Percentiles rank a stretch among this genome's conserved stretches.
phyloP scores from a whole-genome alignment of 1,140 invertebrate genomes.

The Helicoverpa armigera region DNA sequence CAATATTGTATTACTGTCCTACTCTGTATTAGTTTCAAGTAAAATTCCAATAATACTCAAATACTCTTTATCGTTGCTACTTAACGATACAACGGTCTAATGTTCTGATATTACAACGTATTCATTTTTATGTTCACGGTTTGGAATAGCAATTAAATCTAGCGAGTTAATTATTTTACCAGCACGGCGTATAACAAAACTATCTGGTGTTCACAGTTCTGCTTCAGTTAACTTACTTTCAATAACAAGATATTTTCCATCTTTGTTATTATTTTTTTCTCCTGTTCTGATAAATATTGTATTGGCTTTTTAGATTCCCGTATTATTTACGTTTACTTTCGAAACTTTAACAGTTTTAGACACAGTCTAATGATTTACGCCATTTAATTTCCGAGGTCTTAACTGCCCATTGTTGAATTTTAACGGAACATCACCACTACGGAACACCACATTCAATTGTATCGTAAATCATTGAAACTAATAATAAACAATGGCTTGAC shows the following conservation, averaged over 20 bases:
- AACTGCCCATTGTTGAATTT: conserved; percentile 28
- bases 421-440: conserved; percentile 22
- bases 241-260: not conserved
- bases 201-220: not conserved
- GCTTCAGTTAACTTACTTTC: not conserved
- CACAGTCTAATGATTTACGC: conserved; percentile 12
- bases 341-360: conserved; percentile 1
- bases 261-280: not conserved
- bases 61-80: conserved; percentile 10
- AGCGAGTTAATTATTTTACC: conserved; percentile 39
- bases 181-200: not conserved
- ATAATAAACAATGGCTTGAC: conserved; percentile 11
- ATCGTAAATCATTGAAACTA: conserved; percentile 30
- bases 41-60: conserved; percentile 2
- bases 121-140: conserved; percentile 34
- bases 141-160: conserved; percentile 31
- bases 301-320: not conserved
- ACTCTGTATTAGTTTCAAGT: not conserved
- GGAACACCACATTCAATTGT: conserved; percentile 30
- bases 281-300: not conserved
- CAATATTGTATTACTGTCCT: conserved; percentile 1
- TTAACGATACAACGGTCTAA: not conserved
- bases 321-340: not conserved
- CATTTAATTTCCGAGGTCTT: conserved; percentile 36
- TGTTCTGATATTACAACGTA: conserved; percentile 15